A percentile compares a stretch with the other conserved stretches of the same genome.
phyloP scores from a whole-genome alignment of 2,797 vertebrate species.

The Cetoscarus ocellatus region DNA sequence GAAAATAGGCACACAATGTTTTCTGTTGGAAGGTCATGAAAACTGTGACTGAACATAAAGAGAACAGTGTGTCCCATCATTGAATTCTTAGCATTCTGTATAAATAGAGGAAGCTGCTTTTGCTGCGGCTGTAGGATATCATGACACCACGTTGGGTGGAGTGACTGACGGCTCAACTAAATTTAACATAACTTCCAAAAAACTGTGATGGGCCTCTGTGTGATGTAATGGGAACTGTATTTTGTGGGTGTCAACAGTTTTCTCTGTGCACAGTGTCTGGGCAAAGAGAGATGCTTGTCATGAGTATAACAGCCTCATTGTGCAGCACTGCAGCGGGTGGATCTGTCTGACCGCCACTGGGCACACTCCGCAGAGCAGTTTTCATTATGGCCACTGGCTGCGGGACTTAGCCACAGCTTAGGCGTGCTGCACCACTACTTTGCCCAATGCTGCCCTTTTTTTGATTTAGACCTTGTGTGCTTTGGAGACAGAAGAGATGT shows the following conservation, averaged over 20 bases:
- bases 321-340: conserved; percentile 74
- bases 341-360: conserved; percentile 79
- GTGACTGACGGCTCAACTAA: conserved; percentile 74
- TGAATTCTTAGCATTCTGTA: conserved; percentile 44
- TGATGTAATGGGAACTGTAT: conserved; percentile 88
- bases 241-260: conserved; percentile 87
- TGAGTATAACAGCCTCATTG: conserved; percentile 86
- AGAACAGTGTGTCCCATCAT: conserved; percentile 30
- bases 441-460: conserved; percentile 68
- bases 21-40: conserved; percentile 8
- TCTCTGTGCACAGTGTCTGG: conserved; percentile 76
- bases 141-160: conserved; percentile 80
- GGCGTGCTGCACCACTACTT: conserved; percentile 66
- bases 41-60: conserved; percentile 8
- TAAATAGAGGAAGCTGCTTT: conserved; percentile 39
- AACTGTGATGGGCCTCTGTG: conserved; percentile 70
- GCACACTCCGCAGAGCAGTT: conserved; percentile 74
- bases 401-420: conserved; percentile 75
- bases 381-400: conserved; percentile 80
- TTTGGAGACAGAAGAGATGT: conserved; percentile 83
- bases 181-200: conserved; percentile 81
- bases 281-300: conserved; percentile 77
- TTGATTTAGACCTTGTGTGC: conserved; percentile 81
- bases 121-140: conserved; percentile 70
- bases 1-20: conserved; percentile 5